These are phyloP conservation scores for Apogon talboti DNA, from an alignment of 2,797 vertebrate species.

Conservation along the genomic window DNA sequence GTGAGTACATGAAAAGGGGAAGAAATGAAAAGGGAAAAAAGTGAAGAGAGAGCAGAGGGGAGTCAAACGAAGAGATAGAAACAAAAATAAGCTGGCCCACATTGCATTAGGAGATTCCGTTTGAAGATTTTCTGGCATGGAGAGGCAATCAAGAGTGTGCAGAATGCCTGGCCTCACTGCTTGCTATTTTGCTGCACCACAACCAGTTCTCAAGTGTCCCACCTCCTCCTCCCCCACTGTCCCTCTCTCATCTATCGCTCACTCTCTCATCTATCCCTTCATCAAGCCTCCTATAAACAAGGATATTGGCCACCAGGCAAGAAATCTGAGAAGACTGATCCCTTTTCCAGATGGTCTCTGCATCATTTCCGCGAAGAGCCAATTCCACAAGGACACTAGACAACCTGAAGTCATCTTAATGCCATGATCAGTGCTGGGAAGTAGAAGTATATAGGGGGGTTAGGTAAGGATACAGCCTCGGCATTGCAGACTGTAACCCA, in stretches of 20 bases:
- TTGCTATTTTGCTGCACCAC: conserved; percentile 51
- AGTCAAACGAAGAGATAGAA: conserved; percentile 50
- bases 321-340: conserved; percentile 59
- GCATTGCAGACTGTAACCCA: not conserved
- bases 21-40: conserved; percentile 37
- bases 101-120: conserved; percentile 68
- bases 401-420: conserved; percentile 31
- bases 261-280: conserved; percentile 60
- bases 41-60: conserved; percentile 13
- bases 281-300: conserved; percentile 66
- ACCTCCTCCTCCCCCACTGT: not conserved
- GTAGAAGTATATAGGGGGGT: not conserved
- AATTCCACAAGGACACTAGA: conserved; percentile 29
- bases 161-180: conserved; percentile 54
- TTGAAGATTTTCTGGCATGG: conserved; percentile 66
- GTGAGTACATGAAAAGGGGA: conserved; percentile 52
- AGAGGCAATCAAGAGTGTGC: conserved; percentile 70
- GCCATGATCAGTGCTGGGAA: conserved; percentile 3
- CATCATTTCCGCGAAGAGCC: conserved; percentile 51
- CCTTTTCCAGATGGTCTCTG: conserved; percentile 48
- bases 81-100: conserved; percentile 64
- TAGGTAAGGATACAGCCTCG: not conserved
- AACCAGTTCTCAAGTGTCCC: conserved; percentile 63
- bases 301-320: conserved; percentile 52
- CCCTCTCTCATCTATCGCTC: conserved; percentile 47